Evolutionary conservation across 2,797 vertebrate species (phyloP), one percentile per base, ranked within the genome.

Genomic region (Phrynocephalus guinanensis): DNA sequence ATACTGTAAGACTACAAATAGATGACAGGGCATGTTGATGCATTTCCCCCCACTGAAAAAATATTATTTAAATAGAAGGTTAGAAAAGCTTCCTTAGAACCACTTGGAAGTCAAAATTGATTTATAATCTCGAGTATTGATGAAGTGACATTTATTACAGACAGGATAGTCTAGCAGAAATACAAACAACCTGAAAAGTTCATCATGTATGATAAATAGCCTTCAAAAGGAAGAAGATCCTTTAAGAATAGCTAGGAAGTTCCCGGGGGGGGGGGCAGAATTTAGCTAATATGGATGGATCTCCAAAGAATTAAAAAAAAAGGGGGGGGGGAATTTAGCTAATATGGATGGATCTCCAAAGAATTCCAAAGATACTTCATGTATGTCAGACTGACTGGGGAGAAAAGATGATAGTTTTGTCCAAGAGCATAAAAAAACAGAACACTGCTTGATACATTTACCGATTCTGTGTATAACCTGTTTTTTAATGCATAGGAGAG

Each of bases 61-160:
- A 22, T 24, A 52, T 9, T 83, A 30, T 87, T 78, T 68, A 56
- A 83, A 78, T 70, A 87, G 66, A 26, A 15, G 20, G 68, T 79
- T 79, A 71, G 24, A 87, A 48, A 3, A 48, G 50, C 52, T 26
- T 33, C 20, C 72, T 79, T 79, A 26, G 28, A 63, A 11, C 28
- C 4, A 60, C 67, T 84, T 72, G 82, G 50, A 50, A 88, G 52
- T 30, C 82, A 63, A 30, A 48, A 50, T 71, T 83, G 67, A 79
- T 84, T 83, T 84, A 84, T 79, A 79, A 63, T 67, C 6, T n/a
- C 26, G 67, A 72, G 33, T 72, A 44, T 83, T 72, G 44, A 72
- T n/a, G 72, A 79, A 63, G 28, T 79, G 75, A 72, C 20, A 63
- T 71, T 84, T 79, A 26, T 28, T 24, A 79, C 72, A 79, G 72